These are phyloP conservation scores for Lamellibrachia columna DNA, from an alignment of 2,888 invertebrate genomes.

Conservation along the genomic window DNA sequence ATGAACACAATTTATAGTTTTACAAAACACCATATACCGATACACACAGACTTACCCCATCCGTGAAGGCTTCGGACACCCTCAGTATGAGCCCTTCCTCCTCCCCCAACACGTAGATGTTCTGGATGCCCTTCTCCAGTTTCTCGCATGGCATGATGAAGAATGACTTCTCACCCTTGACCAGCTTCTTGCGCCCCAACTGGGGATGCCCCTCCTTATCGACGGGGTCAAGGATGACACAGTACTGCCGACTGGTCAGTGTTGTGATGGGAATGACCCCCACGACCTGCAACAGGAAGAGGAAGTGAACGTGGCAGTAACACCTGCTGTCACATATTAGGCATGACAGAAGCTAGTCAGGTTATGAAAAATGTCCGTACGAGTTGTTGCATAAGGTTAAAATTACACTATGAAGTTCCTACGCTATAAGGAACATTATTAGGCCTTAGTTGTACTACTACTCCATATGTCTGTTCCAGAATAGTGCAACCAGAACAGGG, in stretches of 20 bases:
- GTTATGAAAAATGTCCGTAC: too few species aligned
- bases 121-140: conserved; percentile 68
- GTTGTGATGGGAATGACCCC: conserved; percentile 67
- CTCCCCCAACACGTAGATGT: conserved; percentile 67
- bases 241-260: conserved; percentile 68
- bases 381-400: too few species aligned
- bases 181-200: conserved; percentile 67
- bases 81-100: conserved; percentile 68
- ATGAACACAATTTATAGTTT: neutral
- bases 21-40: neutral
- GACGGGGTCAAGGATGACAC: conserved; percentile 67
- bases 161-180: conserved; percentile 69
- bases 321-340: neutral
- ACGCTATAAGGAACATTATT: too few species aligned
- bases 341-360: neutral
- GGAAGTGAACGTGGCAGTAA: neutral
- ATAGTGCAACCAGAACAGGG: too few species aligned
- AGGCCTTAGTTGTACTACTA: too few species aligned
- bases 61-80: conserved; percentile 66
- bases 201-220: conserved; percentile 64
- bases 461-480: too few species aligned
- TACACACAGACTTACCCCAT: conserved; percentile 40
- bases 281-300: conserved; percentile 55
- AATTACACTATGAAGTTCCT: too few species aligned
- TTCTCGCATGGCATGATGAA: conserved; percentile 68